These are phyloP conservation scores for Verasper variegatus DNA, from an alignment of 2,113 vertebrate species.

Conservation along the genomic window DNA sequence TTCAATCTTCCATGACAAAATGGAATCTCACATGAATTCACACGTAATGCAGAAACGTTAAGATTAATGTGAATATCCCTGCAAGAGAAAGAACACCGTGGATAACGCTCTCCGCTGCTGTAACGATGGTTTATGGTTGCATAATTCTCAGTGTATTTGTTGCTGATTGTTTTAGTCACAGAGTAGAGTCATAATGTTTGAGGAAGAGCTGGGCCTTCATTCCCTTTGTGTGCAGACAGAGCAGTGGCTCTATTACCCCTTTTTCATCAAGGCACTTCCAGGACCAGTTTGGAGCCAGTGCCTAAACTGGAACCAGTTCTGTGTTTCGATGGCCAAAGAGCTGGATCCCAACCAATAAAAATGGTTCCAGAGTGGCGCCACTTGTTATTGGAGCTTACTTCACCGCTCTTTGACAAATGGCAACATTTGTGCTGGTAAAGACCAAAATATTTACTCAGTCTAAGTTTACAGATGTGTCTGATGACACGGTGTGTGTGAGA, in stretches of 20 bases:
- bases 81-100: slow-evolving; percentile 53
- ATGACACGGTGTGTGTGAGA: no score
- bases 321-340: no score
- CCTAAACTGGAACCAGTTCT: no score
- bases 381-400: no score
- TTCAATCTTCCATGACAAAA: slow-evolving; percentile 53
- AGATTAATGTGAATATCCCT: slow-evolving; percentile 66
- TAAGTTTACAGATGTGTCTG: no score
- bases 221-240: slow-evolving; percentile 30
- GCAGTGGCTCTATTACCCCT: slow-evolving; percentile 10
- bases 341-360: no score
- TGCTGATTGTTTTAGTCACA: slow-evolving; percentile 43
- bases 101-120: slow-evolving; percentile 39
- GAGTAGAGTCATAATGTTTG: slow-evolving; percentile 52
- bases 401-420: no score
- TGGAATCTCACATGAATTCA: slow-evolving; percentile 60
- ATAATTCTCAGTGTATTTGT: slow-evolving; percentile 61
- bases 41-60: slow-evolving; percentile 47
- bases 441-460: no score
- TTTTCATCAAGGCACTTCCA: slow-evolving; percentile 3
- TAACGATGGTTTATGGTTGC: slow-evolving; percentile 52
- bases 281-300: no score
- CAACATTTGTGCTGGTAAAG: no score
- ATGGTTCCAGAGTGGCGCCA: no score
- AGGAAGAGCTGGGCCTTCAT: slow-evolving; percentile 43